These are phyloP conservation scores for Congeria kusceri DNA, from an alignment of 2,888 invertebrate species.

Conservation along the genomic window DNA sequence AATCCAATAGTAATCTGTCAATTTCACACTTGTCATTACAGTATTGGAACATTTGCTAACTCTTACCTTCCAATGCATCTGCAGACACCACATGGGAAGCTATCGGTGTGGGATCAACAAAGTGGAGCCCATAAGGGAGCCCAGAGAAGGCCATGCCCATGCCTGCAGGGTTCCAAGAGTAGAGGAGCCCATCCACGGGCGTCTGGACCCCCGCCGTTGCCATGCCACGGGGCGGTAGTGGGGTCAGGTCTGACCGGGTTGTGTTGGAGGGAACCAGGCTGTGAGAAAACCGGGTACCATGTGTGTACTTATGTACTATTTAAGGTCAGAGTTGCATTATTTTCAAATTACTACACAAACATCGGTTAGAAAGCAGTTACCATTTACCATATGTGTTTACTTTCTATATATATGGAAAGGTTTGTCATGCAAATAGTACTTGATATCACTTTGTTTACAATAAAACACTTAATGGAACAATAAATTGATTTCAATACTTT, in stretches of 20 bases:
- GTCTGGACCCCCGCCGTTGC: slow-evolving; percentile 76
- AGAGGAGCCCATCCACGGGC: slow-evolving; percentile 74
- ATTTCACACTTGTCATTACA: background rate
- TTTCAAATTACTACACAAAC: too few species aligned
- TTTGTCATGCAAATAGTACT: too few species aligned
- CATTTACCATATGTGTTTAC: too few species aligned
- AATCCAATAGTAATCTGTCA: too few species aligned
- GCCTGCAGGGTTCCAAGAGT: slow-evolving; percentile 77
- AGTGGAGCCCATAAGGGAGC: slow-evolving; percentile 72
- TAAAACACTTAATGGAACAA: too few species aligned
- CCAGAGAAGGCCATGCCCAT: slow-evolving; percentile 70
- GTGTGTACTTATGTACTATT: background rate
- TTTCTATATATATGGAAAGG: too few species aligned
- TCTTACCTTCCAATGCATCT: slow-evolving; percentile 82
- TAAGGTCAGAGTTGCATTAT: too few species aligned
- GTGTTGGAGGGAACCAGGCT: slow-evolving; percentile 46
- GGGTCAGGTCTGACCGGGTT: slow-evolving; percentile 51
- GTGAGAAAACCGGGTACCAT: background rate
- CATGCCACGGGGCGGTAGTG: slow-evolving; percentile 49
- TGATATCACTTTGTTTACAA: too few species aligned
- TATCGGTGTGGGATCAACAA: slow-evolving; percentile 82
- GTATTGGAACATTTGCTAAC: background rate
- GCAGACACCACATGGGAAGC: slow-evolving; percentile 82
- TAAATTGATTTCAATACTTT: too few species aligned
- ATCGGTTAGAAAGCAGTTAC: too few species aligned